Evolutionary conservation across 2,888 invertebrate species (phyloP).

Genomic region (Drosophila paramelanica): DNA sequence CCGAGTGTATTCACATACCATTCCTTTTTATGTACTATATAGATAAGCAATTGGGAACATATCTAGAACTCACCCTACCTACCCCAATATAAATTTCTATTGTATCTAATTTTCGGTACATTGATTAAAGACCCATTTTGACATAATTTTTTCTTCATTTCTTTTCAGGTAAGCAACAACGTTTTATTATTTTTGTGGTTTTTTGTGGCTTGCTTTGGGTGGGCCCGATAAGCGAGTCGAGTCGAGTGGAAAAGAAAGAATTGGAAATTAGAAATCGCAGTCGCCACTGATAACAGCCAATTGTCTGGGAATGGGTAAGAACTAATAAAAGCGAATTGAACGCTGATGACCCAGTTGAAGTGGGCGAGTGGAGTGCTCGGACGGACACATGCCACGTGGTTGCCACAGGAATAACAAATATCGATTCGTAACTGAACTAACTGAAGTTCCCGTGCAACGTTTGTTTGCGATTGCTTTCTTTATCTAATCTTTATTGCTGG

Average conservation of each 20-base stretch:
- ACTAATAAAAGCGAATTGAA: conserved; percentile 12
- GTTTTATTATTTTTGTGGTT: not conserved
- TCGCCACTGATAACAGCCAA: conserved; percentile 18
- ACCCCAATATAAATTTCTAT: conserved; percentile 34
- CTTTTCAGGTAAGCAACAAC: conserved; percentile 48
- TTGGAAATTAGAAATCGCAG: conserved; percentile 24
- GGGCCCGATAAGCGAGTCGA: conserved; percentile 25
- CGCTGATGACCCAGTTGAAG: conserved; percentile 54
- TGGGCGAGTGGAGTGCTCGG: conserved; percentile 56
- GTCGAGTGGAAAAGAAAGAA: conserved; percentile 27
- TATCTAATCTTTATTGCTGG: conserved; percentile 47
- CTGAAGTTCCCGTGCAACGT: not conserved
- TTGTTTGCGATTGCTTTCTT: not conserved
- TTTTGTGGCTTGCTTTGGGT: conserved; percentile 1
- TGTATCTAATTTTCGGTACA: conserved; percentile 4
- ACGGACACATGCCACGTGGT: conserved; percentile 60
- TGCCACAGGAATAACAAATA: conserved; percentile 8
- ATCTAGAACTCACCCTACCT: conserved; percentile 21
- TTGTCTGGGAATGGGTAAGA: conserved; percentile 9
- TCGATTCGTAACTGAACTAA: not conserved
- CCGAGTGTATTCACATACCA: not conserved
- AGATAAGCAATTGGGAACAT: not conserved
- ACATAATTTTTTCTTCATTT: conserved; percentile 29
- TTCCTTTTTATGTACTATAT: not conserved
- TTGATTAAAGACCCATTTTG: conserved; percentile 26